phyloP scores from a whole-genome alignment of 2,113 vertebrate genomes.

The Rhinoptilus africanus region DNA sequence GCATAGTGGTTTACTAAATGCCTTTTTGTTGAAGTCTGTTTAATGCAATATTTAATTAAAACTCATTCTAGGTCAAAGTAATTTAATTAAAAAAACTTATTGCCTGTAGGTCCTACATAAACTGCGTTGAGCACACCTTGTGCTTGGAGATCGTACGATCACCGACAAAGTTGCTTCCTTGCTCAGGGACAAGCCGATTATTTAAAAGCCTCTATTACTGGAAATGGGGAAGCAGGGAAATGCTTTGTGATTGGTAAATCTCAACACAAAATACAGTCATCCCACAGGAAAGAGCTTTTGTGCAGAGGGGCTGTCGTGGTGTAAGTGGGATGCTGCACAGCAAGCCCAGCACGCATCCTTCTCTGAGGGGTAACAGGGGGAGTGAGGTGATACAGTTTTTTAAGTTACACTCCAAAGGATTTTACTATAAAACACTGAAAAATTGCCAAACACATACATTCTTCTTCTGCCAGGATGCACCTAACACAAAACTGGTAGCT shows the following conservation, averaged over 20 bases:
- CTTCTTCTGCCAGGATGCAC: neutral
- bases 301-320: neutral
- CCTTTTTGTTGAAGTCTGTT: conserved; percentile 48
- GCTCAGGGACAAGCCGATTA: neutral
- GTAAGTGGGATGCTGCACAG: neutral
- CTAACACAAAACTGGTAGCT: neutral
- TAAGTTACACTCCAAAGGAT: neutral
- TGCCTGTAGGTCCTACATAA: conserved; percentile 12
- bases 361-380: neutral
- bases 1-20: conserved; percentile 54
- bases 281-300: neutral
- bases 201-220: neutral
- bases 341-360: neutral
- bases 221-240: neutral
- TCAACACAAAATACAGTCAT: neutral
- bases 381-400: neutral
- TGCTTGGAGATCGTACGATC: neutral
- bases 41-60: conserved; percentile 50
- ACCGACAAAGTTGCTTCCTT: neutral
- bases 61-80: conserved; percentile 25
- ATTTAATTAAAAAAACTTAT: conserved; percentile 19
- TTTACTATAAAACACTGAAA: neutral
- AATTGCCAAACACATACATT: neutral
- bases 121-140: neutral
- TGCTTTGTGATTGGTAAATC: neutral